Percentiles rank a stretch among this genome's conserved stretches.
These are phyloP conservation scores for Oscheius sp. DNA, from an alignment of 1,140 invertebrate genomes.

Conservation along the genomic window DNA sequence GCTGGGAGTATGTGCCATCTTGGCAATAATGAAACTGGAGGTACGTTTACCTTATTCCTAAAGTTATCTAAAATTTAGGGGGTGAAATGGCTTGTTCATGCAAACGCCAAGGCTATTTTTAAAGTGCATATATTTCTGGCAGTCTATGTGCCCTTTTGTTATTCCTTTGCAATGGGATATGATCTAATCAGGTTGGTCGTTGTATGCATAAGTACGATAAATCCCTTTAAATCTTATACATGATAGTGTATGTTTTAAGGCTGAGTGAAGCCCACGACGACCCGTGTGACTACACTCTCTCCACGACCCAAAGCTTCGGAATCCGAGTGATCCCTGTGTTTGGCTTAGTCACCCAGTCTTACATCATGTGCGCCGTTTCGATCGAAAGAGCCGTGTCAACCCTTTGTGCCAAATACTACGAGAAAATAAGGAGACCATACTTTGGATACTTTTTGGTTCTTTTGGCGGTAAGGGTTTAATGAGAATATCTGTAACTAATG, in stretches of 20 bases:
- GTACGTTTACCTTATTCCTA: no score
- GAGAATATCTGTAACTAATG: not conserved
- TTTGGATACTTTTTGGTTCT: not conserved
- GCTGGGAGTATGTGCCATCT: no score
- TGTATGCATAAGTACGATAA: not conserved
- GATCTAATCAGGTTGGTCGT: not conserved
- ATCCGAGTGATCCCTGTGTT: not conserved
- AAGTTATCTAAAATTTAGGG: no score
- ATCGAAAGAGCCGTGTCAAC: not conserved
- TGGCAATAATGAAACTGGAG: no score
- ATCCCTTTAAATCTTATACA: not conserved
- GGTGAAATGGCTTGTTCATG: not conserved
- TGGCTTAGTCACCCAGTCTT: not conserved
- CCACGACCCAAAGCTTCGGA: not conserved
- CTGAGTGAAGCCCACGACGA: not conserved
- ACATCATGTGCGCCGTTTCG: not conserved
- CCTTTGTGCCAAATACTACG: not conserved
- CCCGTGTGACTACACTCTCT: not conserved
- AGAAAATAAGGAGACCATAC: not conserved
- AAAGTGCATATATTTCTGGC: not conserved
- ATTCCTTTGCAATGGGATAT: not conserved
- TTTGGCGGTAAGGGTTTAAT: not conserved
- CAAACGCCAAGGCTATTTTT: not conserved
- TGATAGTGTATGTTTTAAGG: not conserved
- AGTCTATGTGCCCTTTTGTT: not conserved